Percentiles rank a stretch among this genome's conserved stretches.
Evolutionary conservation across 2,888 invertebrate species (phyloP).

Genomic region (Cryptophagus acutangulus): DNA sequence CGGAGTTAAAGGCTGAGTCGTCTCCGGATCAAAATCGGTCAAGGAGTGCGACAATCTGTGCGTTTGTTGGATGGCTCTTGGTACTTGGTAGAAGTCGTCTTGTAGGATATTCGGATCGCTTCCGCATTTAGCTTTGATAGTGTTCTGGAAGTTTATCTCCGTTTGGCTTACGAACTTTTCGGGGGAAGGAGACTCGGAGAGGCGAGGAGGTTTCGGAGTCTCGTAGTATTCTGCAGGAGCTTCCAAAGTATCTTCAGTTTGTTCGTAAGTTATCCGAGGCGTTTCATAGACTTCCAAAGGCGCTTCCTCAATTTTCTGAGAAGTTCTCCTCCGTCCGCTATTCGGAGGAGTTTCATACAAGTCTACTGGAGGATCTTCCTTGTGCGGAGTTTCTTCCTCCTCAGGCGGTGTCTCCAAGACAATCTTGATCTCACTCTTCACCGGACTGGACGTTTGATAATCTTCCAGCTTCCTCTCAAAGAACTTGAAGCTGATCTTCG

Average conservation of each 20-base stretch:
- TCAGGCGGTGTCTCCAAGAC: conserved; percentile 28
- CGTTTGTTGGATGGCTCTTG: conserved; percentile 34
- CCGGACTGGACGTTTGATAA: background rate
- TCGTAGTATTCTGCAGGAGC: too few species aligned
- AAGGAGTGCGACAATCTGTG: conserved; percentile 42
- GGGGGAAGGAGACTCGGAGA: conserved; percentile 26
- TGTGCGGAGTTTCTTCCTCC: conserved; percentile 15
- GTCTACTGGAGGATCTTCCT: conserved; percentile 26
- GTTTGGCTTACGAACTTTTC: conserved; percentile 45
- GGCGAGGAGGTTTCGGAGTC: conserved; percentile 17
- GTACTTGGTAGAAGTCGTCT: conserved; percentile 45
- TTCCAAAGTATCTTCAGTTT: too few species aligned
- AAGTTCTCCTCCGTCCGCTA: too few species aligned
- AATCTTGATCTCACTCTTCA: conserved; percentile 39
- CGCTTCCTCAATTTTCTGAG: background rate
- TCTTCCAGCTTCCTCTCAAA: conserved; percentile 31
- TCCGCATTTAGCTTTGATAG: conserved; percentile 28
- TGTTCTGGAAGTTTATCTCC: conserved; percentile 27
- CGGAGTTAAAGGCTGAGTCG: conserved; percentile 29
- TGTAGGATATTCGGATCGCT: conserved; percentile 18
- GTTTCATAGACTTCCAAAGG: too few species aligned
- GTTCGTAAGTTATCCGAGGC: too few species aligned
- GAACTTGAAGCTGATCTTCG: conserved; percentile 46
- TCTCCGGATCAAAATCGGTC: conserved; percentile 40
- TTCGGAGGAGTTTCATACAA: conserved; percentile 26